Conservation (phyloP, 2,797 vertebrate species). For the Forpus xanthops region DNA sequence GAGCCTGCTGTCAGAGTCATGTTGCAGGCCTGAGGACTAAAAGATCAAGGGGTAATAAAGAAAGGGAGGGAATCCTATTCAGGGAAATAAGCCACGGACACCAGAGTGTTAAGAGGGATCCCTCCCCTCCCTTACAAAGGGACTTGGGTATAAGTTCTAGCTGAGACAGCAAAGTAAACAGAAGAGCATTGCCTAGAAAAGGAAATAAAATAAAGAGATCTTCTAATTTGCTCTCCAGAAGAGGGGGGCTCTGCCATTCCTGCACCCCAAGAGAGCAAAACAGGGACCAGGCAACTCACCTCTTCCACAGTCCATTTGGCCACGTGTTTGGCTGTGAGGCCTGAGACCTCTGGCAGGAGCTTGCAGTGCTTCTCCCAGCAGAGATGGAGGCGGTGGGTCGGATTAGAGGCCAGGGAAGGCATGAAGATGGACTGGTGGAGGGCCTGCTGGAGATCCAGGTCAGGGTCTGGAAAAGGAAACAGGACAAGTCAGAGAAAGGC, state of each 20-base stretch:
- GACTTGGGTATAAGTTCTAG: not conserved
- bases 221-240: not conserved
- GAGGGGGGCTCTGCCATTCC: not conserved
- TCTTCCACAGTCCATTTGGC: slow-evolving; percentile 89
- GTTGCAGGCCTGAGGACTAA: not conserved
- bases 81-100: not conserved
- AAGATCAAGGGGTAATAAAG: not conserved
- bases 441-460: slow-evolving; percentile 85
- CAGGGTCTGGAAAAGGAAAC: slow-evolving; percentile 48
- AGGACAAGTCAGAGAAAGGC: not conserved
- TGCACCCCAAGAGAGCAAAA: not conserved
- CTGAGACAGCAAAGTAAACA: slow-evolving; percentile 14
- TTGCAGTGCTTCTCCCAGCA: slow-evolving; percentile 94
- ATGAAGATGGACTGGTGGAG: slow-evolving; percentile 92
- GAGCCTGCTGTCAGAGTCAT: not conserved
- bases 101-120: not conserved
- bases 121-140: not conserved
- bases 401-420: slow-evolving; percentile 81
- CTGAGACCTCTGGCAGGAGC: slow-evolving; percentile 89
- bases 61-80: not conserved
- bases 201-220: not conserved
- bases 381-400: slow-evolving; percentile 80
- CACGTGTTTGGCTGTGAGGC: slow-evolving; percentile 88
- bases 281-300: slow-evolving; percentile 72
- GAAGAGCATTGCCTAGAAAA: not conserved